Evolutionary conservation across 2,888 invertebrate species (phyloP), one percentile per base, ranked within the genome.

Genomic region (Lasioglossum figueresi): DNA sequence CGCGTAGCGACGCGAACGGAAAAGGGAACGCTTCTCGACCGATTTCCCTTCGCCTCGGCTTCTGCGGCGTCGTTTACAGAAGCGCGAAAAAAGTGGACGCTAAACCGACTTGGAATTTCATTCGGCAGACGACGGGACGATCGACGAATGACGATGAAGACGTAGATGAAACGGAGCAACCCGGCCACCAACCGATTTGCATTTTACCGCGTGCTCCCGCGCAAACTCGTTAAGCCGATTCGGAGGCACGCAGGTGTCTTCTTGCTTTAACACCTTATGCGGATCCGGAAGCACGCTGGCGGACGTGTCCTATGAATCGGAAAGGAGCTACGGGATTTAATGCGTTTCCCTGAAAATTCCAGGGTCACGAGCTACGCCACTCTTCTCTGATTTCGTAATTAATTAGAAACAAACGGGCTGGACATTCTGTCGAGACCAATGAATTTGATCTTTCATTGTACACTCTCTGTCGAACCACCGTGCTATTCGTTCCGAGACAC

Each of bases 141-240:
- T 37, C 40, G n/a, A 40, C 70, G 70, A 70, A 70, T 70, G n/a
- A n/a, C 40, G 70, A 70, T 70, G 70, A 70, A 70, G 70, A 70
- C 70, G 40, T 70, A 70, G 23, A n/a, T 70, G 37, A 70, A 68
- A 68, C 23, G 37, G 68, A n/a, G 68, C 37, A 23, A n/a, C 70
- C 31, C n/a, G 56, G 66, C 34, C 34, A 37, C 34, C 0, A 34
- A 19, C 4, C 68, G 70, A 70, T 70, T 40, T 70, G 70, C 70
- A 70, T 70, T 70, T 70, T 40, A 70, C 19, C 70, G 70, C 66
- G 40, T 37, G 37, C 66, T n/a, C 40, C 12, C 37, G 40, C 40
- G 34, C 37, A 40, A 37, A 37, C 37, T 70, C 70, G 70, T 70
- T 70, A 70, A 70, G 40, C 70, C 70, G 40, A 37, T 40, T 70